Evolutionary conservation across 1,140 invertebrate genomes (phyloP), one percentile per base, ranked within the genome.

Genomic region (Littorina saxatilis): DNA sequence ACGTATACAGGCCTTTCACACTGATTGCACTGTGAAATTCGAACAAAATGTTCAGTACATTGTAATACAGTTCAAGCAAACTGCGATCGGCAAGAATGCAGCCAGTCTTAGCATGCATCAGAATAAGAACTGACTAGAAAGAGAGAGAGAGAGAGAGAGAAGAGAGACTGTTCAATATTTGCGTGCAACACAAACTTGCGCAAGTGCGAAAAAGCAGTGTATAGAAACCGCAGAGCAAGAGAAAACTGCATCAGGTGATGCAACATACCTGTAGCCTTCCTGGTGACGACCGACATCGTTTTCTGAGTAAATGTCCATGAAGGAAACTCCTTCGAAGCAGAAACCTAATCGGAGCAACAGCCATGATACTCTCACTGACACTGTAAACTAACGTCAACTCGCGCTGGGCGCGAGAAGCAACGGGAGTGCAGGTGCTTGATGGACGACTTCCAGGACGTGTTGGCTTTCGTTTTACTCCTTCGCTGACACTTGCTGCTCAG

Each of bases 321-420:
- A 80, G 52, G 50, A 73, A 73, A 73, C 50, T 72, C 79, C 70
- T 47, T 32, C 78, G 29, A n/a, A 80, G 29, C 79, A 80, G 68
- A n/a, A 80, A 17, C 27, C 66, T 52, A 1, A 80, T 13, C 29
- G 79, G 32, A 61, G 79, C n/a, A 72, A 58, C 68, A 52, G 79
- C 79, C 79, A 80, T 80, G 68, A 80, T 73, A 52, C 47, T 39
- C 7, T 61, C 55, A 61, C 55, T n/a, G 20, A 63, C 61, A 58
- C 5, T 58, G 20, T 7, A 20, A 58, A 37, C 13, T 52, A 35
- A 29, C 55, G 40, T 32, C 27, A 72, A 39, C 1, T 80, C 79
- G 39, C 79, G 70, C 17, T n/a, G 0, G n/a, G 37, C 29, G 55
- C 58, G 76, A n/a, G 76, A 15, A 37, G 39, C 29, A 35, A 39